These are phyloP conservation scores for Agrotis puta DNA, from an alignment of 2,888 invertebrate species.

Conservation along the genomic window DNA sequence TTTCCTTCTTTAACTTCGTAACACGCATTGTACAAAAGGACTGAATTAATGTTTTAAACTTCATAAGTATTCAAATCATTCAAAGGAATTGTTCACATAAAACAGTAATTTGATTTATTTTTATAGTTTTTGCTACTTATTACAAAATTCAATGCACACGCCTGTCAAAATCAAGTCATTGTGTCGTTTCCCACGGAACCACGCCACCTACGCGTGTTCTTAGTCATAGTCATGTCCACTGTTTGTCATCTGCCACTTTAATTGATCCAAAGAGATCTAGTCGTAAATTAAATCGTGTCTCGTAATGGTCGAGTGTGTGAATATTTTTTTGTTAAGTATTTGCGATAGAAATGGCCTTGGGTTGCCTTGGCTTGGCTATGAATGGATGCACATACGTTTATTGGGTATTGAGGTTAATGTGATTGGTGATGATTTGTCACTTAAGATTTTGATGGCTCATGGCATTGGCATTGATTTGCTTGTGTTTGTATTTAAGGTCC, in stretches of 20 bases:
- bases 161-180: conserved; percentile 70
- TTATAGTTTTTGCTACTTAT: not conserved
- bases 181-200: conserved; percentile 82
- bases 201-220: conserved; percentile 84
- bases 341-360: conserved; percentile 73
- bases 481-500: not conserved
- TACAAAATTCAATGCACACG: conserved; percentile 27
- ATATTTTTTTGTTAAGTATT: conserved; percentile 69
- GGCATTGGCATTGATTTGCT: conserved; percentile 5
- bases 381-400: conserved; percentile 55
- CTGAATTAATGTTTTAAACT: too few relatives aligned
- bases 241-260: conserved; percentile 88
- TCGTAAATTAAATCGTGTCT: conserved; percentile 88
- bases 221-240: conserved; percentile 79
- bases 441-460: conserved; percentile 10
- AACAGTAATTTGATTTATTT: too few relatives aligned
- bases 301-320: conserved; percentile 79
- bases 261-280: conserved; percentile 88
- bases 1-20: too few relatives aligned
- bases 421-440: conserved; percentile 25
- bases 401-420: conserved; percentile 29
- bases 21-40: not conserved
- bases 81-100: too few relatives aligned
- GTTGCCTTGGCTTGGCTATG: conserved; percentile 41
- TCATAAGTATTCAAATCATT: too few relatives aligned